Conservation (phyloP, 2,888 invertebrate genomes). For the Pammene fasciana region DNA sequence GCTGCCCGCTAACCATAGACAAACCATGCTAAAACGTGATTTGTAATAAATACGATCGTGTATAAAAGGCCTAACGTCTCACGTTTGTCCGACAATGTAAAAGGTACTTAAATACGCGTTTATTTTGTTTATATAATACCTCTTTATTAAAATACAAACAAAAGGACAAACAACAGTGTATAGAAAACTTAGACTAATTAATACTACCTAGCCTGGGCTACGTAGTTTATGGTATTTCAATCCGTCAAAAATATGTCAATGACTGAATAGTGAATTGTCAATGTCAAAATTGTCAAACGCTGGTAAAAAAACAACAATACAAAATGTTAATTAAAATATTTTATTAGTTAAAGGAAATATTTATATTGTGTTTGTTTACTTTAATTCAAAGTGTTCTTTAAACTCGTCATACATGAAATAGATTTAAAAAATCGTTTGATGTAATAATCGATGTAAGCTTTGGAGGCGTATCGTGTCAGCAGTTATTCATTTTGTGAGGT, state of each 20-base stretch:
- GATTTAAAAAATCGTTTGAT: neutral
- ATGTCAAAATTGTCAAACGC: neutral
- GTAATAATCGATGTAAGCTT: neutral
- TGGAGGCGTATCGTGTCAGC: slow-evolving; percentile 29
- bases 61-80: neutral
- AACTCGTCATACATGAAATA: neutral
- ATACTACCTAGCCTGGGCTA: no score
- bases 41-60: neutral
- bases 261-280: neutral
- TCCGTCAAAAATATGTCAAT: slow-evolving; percentile 8
- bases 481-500: neutral
- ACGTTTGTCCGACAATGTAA: neutral
- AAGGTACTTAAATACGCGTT: neutral
- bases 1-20: no score
- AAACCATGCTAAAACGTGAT: neutral
- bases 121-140: slow-evolving; percentile 3
- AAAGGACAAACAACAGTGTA: no score
- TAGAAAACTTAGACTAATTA: no score
- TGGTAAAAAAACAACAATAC: slow-evolving; percentile 2
- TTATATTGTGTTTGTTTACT: neutral
- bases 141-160: no score
- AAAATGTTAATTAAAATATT: neutral
- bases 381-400: neutral
- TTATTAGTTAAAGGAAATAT: neutral
- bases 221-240: neutral